phyloP scores from a whole-genome alignment of 2,797 vertebrate species.

The Sebastes taczanowskii region DNA sequence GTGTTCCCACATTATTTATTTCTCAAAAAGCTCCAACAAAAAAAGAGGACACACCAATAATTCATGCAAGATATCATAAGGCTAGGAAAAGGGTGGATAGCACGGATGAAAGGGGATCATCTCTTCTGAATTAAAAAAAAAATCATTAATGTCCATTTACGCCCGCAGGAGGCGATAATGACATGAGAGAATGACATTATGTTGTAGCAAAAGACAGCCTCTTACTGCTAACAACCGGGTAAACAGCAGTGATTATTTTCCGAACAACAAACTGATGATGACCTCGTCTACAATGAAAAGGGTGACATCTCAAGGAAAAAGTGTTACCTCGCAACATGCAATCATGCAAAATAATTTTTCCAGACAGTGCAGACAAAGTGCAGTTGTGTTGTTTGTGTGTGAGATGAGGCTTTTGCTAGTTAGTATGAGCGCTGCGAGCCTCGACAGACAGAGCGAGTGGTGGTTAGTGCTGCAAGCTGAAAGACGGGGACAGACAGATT shows the following conservation, averaged over 20 bases:
- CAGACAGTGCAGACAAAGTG: slow-evolving; percentile 39
- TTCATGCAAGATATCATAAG: slow-evolving; percentile 1
- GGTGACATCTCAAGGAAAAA: slow-evolving; percentile 79
- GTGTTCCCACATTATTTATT: slow-evolving; percentile 13
- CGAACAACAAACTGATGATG: slow-evolving; percentile 32
- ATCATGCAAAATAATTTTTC: slow-evolving; percentile 64
- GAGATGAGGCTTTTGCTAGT: slow-evolving; percentile 56
- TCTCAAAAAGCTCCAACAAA: neutral
- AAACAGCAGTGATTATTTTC: slow-evolving; percentile 36
- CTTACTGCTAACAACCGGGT: slow-evolving; percentile 28
- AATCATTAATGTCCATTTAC: slow-evolving; percentile 28
- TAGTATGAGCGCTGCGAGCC: slow-evolving; percentile 64
- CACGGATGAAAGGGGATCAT: slow-evolving; percentile 18
- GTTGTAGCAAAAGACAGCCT: slow-evolving; percentile 39
- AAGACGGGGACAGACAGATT: slow-evolving; percentile 59
- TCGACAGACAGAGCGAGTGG: slow-evolving; percentile 65
- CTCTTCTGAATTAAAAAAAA: slow-evolving; percentile 21
- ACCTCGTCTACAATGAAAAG: slow-evolving; percentile 37
- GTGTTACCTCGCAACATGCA: slow-evolving; percentile 74
- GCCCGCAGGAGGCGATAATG: slow-evolving; percentile 37
- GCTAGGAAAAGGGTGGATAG: slow-evolving; percentile 21
- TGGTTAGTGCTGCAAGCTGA: slow-evolving; percentile 75
- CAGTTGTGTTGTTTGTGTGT: slow-evolving; percentile 16
- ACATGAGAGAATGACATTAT: slow-evolving; percentile 45
- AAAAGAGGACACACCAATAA: neutral